Percentiles rank a stretch among this genome's conserved stretches.
phyloP scores from a whole-genome alignment of 2,888 invertebrate genomes.

The Nymphalis urticae region DNA sequence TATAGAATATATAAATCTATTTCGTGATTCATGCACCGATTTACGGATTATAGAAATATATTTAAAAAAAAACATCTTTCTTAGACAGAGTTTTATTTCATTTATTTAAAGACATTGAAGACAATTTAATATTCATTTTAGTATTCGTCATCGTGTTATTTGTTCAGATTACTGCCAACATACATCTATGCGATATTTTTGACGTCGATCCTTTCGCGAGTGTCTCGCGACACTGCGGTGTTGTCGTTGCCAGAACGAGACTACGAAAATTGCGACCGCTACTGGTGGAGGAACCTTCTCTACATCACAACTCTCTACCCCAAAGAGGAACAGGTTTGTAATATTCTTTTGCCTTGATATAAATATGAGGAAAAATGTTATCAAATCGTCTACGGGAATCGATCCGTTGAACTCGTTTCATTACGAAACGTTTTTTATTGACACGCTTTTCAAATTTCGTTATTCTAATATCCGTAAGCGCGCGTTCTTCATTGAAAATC shows the following conservation, averaged over 20 bases:
- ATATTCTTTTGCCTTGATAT: neutral
- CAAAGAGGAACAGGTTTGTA: slow-evolving; percentile 74
- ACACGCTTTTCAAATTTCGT: too few relatives aligned
- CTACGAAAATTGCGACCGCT: slow-evolving; percentile 78
- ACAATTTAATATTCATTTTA: neutral
- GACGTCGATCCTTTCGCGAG: slow-evolving; percentile 66
- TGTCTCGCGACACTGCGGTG: slow-evolving; percentile 48
- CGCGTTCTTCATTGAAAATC: too few relatives aligned
- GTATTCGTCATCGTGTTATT: neutral
- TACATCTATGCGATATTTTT: slow-evolving; percentile 81
- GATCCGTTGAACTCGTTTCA: neutral
- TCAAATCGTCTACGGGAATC: too few relatives aligned
- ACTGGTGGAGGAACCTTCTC: slow-evolving; percentile 85
- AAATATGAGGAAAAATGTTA: too few relatives aligned
- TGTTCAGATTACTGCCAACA: slow-evolving; percentile 80
- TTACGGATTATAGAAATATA: too few relatives aligned
- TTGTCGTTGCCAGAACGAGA: slow-evolving; percentile 81
- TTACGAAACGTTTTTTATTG: too few relatives aligned
- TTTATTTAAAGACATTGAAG: neutral
- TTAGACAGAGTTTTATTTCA: too few relatives aligned
- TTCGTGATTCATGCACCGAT: too few relatives aligned
- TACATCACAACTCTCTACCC: slow-evolving; percentile 84
- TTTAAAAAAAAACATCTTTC: too few relatives aligned
- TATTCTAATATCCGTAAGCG: too few relatives aligned
- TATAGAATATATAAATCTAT: too few relatives aligned